These are phyloP conservation scores for Ornithorhynchus anatinus DNA, from an alignment of 2,113 vertebrate genomes.

Conservation along the genomic window DNA sequence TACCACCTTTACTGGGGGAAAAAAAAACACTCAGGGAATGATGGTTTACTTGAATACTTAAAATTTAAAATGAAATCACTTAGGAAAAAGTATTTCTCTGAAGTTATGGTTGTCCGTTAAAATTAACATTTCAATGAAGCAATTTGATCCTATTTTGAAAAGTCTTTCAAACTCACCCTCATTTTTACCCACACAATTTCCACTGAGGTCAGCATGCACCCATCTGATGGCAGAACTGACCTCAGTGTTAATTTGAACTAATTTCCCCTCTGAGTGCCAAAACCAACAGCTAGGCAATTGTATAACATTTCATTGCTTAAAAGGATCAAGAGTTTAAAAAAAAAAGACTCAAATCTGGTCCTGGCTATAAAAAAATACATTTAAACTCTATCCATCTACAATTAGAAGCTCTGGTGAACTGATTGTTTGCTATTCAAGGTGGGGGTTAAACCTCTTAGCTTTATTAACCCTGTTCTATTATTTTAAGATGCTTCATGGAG, in stretches of 20 bases:
- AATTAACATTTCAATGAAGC: constrained; percentile 24
- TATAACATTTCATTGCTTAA: no score
- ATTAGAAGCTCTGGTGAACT: no score
- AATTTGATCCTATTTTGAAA: constrained; percentile 12
- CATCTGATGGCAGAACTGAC: neutral
- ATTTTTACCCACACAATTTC: neutral
- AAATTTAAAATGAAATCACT: constrained; percentile 12
- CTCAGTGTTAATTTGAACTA: neutral
- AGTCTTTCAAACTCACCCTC: neutral
- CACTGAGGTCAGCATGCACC: neutral
- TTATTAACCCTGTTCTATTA: no score
- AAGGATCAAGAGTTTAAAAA: no score
- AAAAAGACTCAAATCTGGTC: no score
- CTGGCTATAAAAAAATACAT: no score
- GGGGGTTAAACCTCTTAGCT: no score
- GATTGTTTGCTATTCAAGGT: no score
- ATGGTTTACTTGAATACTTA: constrained; percentile 3
- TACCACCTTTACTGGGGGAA: neutral
- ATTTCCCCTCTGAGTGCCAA: neutral
- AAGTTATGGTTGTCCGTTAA: constrained; percentile 10
- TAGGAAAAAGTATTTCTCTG: neutral
- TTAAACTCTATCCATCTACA: no score
- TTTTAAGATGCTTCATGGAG: no score
- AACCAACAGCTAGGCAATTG: no score
- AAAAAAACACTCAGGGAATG: neutral